Base-by-base conservation (phyloP, 2,797 vertebrate genomes). In the Lepilemur septentrionalis region DNA sequence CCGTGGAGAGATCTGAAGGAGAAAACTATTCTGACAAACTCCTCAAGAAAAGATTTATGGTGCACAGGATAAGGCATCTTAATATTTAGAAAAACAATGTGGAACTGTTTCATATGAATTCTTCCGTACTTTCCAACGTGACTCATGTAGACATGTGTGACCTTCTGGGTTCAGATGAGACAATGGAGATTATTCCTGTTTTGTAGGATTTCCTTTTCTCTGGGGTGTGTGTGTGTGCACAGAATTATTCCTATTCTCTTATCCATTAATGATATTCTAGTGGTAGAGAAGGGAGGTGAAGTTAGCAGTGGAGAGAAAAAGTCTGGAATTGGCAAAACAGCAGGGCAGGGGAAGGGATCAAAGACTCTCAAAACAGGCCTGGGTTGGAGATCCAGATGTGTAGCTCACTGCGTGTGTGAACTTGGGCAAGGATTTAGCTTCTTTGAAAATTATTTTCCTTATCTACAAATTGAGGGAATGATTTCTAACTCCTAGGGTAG, bases 121-220 rank as follows among this genome's bases (percentile, higher is more conserved):
- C 57, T 89, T 88, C 28, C 28, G 41, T 91, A 69, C 65, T 75
- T 93, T 70, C 91, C 86, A 89, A 32, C 35, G n/a, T 96, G 92
- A 97, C 46, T 89, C 75, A 83, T 18, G 6, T 32, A 69, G 73
- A 72, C 70, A 87, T 30, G 9, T 82, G 63, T 80, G 83, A 89
- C 89, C 89, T 86, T 91, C 73, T 88, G 28, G 70, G 50, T 96
- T 59, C 91, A 89, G 75, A 89, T 83, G 93, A 94, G 79, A 91
- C 35, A 79, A 32, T 73, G 75, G 61, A 93, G 69, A 73, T 65
- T 91, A 43, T 91, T 91, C 10, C 22, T 87, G 15, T 81, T 95
- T 91, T 70, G 35, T 83, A 61, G 73, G 67, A 61, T 94, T 70
- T 59, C 2, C 88, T 59, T 95, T 14, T 63, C 9, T 30, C 5